Evolutionary conservation across 2,888 invertebrate genomes (phyloP).

Genomic region (Aphidoletes aphidimyza): DNA sequence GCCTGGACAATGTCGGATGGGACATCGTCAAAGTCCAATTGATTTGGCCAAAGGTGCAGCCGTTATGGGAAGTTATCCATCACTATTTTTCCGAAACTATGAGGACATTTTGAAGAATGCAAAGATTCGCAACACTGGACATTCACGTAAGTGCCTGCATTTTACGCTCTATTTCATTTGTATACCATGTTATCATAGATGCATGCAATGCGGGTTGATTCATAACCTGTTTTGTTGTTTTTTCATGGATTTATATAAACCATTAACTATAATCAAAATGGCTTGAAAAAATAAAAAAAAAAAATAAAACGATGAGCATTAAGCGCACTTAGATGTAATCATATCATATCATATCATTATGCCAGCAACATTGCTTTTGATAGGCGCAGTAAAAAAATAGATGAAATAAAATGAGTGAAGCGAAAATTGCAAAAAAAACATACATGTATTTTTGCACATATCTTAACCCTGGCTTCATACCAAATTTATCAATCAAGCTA

Average conservation of each 20-base stretch:
- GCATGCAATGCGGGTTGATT: too few relatives aligned
- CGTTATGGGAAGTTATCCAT: slow-evolving; percentile 65
- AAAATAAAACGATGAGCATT: neutral
- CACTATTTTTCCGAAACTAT: slow-evolving; percentile 62
- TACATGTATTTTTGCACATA: neutral
- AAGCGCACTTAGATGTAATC: slow-evolving; percentile 35
- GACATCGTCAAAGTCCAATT: slow-evolving; percentile 80
- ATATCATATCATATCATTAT: neutral
- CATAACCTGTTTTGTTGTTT: too few relatives aligned
- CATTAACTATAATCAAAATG: too few relatives aligned
- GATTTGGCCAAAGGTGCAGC: slow-evolving; percentile 72
- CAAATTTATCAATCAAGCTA: slow-evolving; percentile 52
- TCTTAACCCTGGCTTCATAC: slow-evolving; percentile 29
- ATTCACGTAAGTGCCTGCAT: slow-evolving; percentile 64
- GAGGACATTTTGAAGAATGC: slow-evolving; percentile 61
- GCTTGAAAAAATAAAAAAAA: neutral
- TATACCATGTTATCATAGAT: neutral
- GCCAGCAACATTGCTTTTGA: neutral
- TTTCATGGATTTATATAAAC: too few relatives aligned
- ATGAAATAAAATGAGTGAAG: neutral
- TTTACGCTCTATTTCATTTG: neutral
- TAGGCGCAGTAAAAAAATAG: neutral
- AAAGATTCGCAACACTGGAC: slow-evolving; percentile 64
- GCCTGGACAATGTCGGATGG: slow-evolving; percentile 74
- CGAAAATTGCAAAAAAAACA: neutral